Evolutionary conservation across 2,888 invertebrate genomes (phyloP).

Genomic region (Parnassius apollo): DNA sequence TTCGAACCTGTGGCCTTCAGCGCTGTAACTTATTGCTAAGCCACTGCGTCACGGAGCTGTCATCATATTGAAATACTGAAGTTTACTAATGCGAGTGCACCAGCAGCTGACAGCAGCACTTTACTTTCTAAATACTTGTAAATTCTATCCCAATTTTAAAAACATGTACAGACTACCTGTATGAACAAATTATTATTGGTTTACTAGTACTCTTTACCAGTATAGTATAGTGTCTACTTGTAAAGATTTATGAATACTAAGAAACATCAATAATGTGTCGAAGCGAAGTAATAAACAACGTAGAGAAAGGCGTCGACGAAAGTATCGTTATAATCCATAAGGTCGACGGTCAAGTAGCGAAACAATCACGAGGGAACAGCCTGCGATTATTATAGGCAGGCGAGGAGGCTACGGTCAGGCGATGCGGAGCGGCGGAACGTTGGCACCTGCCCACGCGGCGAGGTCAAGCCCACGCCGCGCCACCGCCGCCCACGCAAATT

Average conservation of each 20-base stretch:
- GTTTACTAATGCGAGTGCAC: too few relatives aligned
- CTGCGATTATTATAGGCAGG: conserved; percentile 38
- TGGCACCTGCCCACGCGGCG: conserved; percentile 62
- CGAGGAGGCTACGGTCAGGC: conserved; percentile 57
- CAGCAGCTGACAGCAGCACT: too few relatives aligned
- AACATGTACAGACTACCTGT: too few relatives aligned
- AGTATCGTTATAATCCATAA: conserved; percentile 25
- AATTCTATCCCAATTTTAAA: too few relatives aligned
- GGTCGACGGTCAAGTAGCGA: conserved; percentile 38
- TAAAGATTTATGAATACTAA: background rate
- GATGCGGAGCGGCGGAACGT: conserved; percentile 65
- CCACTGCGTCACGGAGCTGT: too few relatives aligned
- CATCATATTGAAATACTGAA: too few relatives aligned
- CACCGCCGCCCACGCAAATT: conserved; percentile 39
- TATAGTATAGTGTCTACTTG: too few relatives aligned
- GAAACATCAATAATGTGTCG: conserved; percentile 4
- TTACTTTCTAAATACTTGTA: too few relatives aligned
- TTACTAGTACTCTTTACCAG: too few relatives aligned
- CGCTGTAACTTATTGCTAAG: too few relatives aligned
- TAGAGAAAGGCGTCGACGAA: conserved; percentile 6
- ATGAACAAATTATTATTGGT: too few relatives aligned
- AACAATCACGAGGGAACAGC: conserved; percentile 38
- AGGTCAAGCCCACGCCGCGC: conserved; percentile 67
- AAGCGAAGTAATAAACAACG: conserved; percentile 1
- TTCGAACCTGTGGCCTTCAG: too few relatives aligned